Base-by-base conservation (phyloP, 2,888 invertebrate genomes). In the Hirtodrosophila trivittata region DNA sequence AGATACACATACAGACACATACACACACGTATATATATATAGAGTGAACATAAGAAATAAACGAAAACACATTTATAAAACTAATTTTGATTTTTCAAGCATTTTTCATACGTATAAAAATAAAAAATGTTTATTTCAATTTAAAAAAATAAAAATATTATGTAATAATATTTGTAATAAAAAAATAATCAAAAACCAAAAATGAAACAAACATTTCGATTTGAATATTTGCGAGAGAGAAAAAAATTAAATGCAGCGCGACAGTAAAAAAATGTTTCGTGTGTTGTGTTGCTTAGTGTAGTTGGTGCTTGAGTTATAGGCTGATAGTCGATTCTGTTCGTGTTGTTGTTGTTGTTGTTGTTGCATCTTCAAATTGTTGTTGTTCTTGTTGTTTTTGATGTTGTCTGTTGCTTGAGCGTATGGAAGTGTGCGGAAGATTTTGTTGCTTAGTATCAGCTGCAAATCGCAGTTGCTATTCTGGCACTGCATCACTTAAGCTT, bases 341-440 rank as follows among this genome's bases (percentile, higher is more conserved):
- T 50, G 62, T 42, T 54, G 38, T 18, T 58, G 45, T 52, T 6
- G 47, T 56, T 57, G 45, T 35, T 32, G 28, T 38, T 38, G 25
- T 51, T 59, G 39, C 43, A 41, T 25, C n/a, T 66, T 65, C 38
- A n/a, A 47, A 57, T 42, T 54, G 38, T 18, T 45, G 47, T 46
- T 43, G 60, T 49, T 52, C 30, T 13, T 60, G 56, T 57, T 13
- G 37, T 30, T 26, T 9, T 33, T 25, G 35, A 37, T 50, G 37
- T 58, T 63, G 33, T 14, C 32, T 42, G 56, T 68, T 68, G 42
- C 35, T 76, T 58, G 69, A 69, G 69, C 59, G 35, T 60, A 42
- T 80, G 75, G 77, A 77, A 78, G 82, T 74, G 54, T 76, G 73
- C 80, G 74, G 68, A 83, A 76, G 86, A 83, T 85, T 78, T 82